Evolutionary conservation across 2,888 invertebrate species (phyloP).

Genomic region (Euzophera pinguis): DNA sequence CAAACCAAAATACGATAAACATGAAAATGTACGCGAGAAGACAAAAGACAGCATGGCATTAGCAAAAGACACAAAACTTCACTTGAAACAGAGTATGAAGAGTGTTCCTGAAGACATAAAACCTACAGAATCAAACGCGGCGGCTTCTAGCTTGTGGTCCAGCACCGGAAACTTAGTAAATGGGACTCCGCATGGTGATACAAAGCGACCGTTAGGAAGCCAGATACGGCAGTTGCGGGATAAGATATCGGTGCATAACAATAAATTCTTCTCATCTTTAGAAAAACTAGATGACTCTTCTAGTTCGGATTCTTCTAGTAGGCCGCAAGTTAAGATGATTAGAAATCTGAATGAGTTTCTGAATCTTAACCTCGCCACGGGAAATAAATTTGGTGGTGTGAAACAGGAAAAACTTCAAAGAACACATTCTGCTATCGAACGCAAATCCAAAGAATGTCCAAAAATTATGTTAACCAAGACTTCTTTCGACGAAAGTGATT

Average conservation of each 20-base stretch:
- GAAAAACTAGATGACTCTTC: slow-evolving; percentile 74
- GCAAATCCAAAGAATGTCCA: slow-evolving; percentile 51
- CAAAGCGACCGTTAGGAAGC: slow-evolving; percentile 59
- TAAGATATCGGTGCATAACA: slow-evolving; percentile 69
- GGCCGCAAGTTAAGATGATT: slow-evolving; percentile 77
- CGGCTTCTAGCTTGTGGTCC: slow-evolving; percentile 38
- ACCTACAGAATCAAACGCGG: slow-evolving; percentile 34
- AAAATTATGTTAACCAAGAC: slow-evolving; percentile 61
- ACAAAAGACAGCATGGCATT: slow-evolving; percentile 35
- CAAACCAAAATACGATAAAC: slow-evolving; percentile 38
- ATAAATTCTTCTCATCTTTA: slow-evolving; percentile 78
- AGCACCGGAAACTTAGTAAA: slow-evolving; percentile 60
- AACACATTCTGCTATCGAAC: slow-evolving; percentile 57
- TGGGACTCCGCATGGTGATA: slow-evolving; percentile 46
- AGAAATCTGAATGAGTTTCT: slow-evolving; percentile 92
- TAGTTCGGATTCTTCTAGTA: slow-evolving; percentile 52
- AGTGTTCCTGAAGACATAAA: slow-evolving; percentile 62
- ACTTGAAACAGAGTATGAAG: slow-evolving; percentile 50
- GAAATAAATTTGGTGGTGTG: slow-evolving; percentile 69
- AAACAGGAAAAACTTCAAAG: slow-evolving; percentile 55
- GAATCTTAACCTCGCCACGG: slow-evolving; percentile 86
- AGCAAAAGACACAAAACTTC: slow-evolving; percentile 41
- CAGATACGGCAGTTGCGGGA: slow-evolving; percentile 64
- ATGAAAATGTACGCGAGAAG: slow-evolving; percentile 37
- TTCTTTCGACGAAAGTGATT: slow-evolving; percentile 51